Conservation (phyloP, 2,797 vertebrate genomes). For the Taeniopygia guttata region DNA sequence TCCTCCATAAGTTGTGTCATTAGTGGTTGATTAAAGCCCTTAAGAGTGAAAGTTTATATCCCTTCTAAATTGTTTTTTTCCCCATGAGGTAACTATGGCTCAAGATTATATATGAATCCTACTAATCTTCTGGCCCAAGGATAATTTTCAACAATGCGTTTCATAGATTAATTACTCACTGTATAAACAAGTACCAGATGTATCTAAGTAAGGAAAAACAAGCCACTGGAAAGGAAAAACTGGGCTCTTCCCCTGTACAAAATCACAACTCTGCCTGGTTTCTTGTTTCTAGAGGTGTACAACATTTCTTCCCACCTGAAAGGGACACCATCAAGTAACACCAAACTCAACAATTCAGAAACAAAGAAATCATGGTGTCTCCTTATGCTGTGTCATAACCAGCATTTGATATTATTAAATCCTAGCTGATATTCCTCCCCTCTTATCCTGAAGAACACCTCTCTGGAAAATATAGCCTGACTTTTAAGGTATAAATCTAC, state of each 20-base stretch:
- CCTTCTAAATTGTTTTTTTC: background rate
- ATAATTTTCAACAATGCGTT: slow-evolving; percentile 32
- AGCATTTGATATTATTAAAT: background rate
- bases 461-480: background rate
- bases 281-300: background rate
- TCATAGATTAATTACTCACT: slow-evolving; percentile 18
- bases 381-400: background rate
- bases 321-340: background rate
- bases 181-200: slow-evolving; percentile 44
- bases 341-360: background rate
- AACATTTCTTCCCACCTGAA: background rate
- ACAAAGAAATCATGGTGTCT: background rate
- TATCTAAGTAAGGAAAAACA: slow-evolving; percentile 4
- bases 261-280: background rate
- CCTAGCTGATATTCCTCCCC: background rate
- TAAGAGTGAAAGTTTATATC: slow-evolving; percentile 21
- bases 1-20: background rate
- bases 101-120: slow-evolving; percentile 21
- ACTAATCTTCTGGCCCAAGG: slow-evolving; percentile 35
- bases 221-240: background rate
- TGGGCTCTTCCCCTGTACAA: background rate
- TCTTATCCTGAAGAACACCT: background rate
- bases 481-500: background rate
- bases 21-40: slow-evolving; percentile 35
- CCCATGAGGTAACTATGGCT: background rate